Conservation (phyloP, 2,888 invertebrate genomes). For the Eupithecia subumbrata region DNA sequence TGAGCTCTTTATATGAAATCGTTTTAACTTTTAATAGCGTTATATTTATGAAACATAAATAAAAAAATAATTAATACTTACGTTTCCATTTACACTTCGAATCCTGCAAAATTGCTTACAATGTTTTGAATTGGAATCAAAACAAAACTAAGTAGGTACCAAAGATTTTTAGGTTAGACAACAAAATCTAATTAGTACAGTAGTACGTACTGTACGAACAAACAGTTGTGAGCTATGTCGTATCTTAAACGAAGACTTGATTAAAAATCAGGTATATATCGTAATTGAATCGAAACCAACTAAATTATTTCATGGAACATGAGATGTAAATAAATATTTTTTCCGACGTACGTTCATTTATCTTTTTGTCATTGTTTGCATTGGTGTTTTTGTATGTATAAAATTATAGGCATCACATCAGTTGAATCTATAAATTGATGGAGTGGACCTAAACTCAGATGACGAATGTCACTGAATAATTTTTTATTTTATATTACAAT, state of each 20-base stretch:
- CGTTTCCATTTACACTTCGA: constrained; percentile 1
- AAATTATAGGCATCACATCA: too few relatives aligned
- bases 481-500: too few relatives aligned
- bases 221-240: background rate
- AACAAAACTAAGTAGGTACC: too few relatives aligned
- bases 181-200: background rate
- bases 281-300: background rate
- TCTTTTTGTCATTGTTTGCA: background rate
- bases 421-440: too few relatives aligned
- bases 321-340: background rate
- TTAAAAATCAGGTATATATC: background rate
- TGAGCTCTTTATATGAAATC: too few relatives aligned
- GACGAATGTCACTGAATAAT: too few relatives aligned
- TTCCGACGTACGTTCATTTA: constrained; percentile 1
- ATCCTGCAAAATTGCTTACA: background rate
- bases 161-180: too few relatives aligned
- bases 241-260: too few relatives aligned
- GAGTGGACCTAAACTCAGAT: too few relatives aligned
- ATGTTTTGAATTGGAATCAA: background rate
- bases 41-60: background rate
- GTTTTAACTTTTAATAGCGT: too few relatives aligned
- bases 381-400: background rate
- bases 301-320: background rate
- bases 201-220: background rate
- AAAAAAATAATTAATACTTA: background rate